Conservation (phyloP, 2,888 invertebrate genomes). For the Phaonia tiefii region DNA sequence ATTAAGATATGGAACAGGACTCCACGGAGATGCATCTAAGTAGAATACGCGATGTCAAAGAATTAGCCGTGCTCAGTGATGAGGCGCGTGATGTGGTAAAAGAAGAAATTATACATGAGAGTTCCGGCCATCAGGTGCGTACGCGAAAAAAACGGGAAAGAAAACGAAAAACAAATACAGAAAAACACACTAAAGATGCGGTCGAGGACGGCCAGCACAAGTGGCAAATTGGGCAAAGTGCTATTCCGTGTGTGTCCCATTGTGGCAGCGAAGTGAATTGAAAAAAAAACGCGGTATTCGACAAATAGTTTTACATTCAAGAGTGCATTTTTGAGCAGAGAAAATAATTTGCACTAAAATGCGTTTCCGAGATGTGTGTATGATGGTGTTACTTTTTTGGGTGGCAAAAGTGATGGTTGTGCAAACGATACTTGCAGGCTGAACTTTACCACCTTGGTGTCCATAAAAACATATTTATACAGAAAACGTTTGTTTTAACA, state of each 20-base stretch:
- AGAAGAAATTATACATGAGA: conserved; percentile 78
- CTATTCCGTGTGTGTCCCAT: conserved; percentile 5
- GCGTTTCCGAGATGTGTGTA: too few relatives aligned
- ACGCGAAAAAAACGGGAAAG: conserved; percentile 46
- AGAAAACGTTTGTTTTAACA: too few relatives aligned
- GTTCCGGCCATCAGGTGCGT: conserved; percentile 71
- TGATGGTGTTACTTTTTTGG: too few relatives aligned
- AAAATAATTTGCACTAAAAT: too few relatives aligned
- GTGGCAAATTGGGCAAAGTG: conserved; percentile 4
- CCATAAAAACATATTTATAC: too few relatives aligned
- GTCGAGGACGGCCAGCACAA: background rate
- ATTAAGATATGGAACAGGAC: conserved; percentile 77
- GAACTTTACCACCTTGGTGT: too few relatives aligned
- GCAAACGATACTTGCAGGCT: too few relatives aligned
- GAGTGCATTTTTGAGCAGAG: too few relatives aligned
- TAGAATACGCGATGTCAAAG: conserved; percentile 78
- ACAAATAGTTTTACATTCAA: too few relatives aligned
- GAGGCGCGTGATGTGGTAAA: conserved; percentile 77
- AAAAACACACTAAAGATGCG: conserved; percentile 44
- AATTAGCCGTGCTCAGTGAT: conserved; percentile 74
- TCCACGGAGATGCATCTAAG: conserved; percentile 77
- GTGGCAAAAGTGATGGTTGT: too few relatives aligned
- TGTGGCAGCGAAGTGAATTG: background rate
- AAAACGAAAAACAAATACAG: conserved; percentile 43
- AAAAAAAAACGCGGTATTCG: too few relatives aligned